These are phyloP conservation scores for Sapayoa aenigma DNA, from an alignment of 2,113 vertebrate genomes.

Conservation along the genomic window DNA sequence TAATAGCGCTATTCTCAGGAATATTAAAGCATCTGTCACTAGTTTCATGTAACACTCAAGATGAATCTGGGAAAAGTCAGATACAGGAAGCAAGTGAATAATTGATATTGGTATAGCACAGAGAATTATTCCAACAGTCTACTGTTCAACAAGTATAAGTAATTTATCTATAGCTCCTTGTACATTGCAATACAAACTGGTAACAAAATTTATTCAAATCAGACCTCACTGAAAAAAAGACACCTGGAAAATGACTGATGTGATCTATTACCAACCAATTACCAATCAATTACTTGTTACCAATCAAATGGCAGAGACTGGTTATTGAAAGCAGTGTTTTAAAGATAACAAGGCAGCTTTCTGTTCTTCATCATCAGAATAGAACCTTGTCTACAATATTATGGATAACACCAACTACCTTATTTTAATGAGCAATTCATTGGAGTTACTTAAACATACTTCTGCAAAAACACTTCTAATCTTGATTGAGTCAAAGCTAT, in stretches of 20 bases:
- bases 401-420: background rate
- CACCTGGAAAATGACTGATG: background rate
- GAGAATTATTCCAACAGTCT: background rate
- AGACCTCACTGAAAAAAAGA: background rate
- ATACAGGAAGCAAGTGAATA: background rate
- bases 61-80: background rate
- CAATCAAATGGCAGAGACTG: background rate
- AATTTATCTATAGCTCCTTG: background rate
- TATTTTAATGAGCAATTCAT: background rate
- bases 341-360: background rate
- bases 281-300: background rate
- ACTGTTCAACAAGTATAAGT: background rate
- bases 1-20: background rate
- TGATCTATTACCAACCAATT: background rate
- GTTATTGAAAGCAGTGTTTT: background rate
- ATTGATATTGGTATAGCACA: background rate
- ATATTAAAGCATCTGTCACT: background rate
- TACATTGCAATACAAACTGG: background rate
- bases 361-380: background rate
- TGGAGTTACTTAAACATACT: background rate
- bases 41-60: background rate
- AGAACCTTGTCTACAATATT: background rate
- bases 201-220: background rate
- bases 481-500: slow-evolving; percentile 15
- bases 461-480: background rate